Conservation (phyloP, 1,140 invertebrate species). For the Pygmarrhopalites habei region DNA sequence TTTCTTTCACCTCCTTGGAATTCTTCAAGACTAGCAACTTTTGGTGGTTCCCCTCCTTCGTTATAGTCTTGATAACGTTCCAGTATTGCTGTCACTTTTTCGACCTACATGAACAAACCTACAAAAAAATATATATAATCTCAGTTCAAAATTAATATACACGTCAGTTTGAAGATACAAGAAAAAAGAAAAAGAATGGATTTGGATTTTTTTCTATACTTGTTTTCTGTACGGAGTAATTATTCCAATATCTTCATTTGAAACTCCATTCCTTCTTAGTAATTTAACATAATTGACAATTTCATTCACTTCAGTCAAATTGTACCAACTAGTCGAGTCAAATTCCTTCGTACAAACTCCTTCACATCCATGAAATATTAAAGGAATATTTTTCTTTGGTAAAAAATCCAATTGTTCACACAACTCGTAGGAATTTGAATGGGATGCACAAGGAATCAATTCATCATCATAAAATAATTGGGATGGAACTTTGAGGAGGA, state of each 20-base stretch:
- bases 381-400: conserved; percentile 45
- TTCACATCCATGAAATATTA: conserved; percentile 74
- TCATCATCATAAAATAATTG: conserved; percentile 72
- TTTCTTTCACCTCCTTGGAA: conserved; percentile 89
- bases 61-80: conserved; percentile 55
- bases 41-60: conserved; percentile 59
- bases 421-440: conserved; percentile 40
- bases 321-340: conserved; percentile 83
- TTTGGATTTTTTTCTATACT: too few relatives aligned
- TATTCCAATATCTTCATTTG: conserved; percentile 71
- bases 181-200: too few relatives aligned
- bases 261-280: conserved; percentile 58
- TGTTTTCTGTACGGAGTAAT: conserved; percentile 90
- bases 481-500: conserved; percentile 67
- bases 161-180: too few relatives aligned
- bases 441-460: conserved; percentile 52
- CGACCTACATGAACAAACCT: too few relatives aligned
- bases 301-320: conserved; percentile 70
- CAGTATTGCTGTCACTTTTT: conserved; percentile 53
- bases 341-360: conserved; percentile 64
- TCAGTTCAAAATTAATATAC: not conserved
- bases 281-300: conserved; percentile 53
- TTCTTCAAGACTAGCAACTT: conserved; percentile 90
- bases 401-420: conserved; percentile 39
- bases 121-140: conserved; percentile 22